These are phyloP conservation scores for Rambutsinella grinnellia DNA, from an alignment of 2,888 invertebrate species.

Conservation along the genomic window DNA sequence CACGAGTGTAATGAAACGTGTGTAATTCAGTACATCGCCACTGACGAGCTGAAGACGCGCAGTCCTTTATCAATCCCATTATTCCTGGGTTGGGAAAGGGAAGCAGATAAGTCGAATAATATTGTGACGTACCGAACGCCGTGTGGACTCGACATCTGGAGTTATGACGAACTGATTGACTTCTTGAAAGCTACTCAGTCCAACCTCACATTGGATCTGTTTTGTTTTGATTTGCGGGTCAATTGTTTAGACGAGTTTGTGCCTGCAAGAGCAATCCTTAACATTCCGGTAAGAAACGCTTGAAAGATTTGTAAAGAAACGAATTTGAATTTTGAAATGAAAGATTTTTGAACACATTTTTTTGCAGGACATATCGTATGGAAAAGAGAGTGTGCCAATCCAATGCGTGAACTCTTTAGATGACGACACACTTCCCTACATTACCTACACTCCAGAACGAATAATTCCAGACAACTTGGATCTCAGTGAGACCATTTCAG, in stretches of 20 bases:
- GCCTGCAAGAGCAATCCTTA: constrained; percentile 65
- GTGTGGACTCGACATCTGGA: constrained; percentile 85
- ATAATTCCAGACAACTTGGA: constrained; percentile 88
- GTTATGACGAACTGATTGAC: constrained; percentile 79
- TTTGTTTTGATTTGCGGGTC: constrained; percentile 86
- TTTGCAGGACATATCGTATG: constrained; percentile 79
- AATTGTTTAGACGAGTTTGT: constrained; percentile 86
- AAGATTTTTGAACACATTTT: not conserved
- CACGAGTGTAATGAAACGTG: constrained; percentile 39
- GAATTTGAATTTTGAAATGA: not conserved
- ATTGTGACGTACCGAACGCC: constrained; percentile 77
- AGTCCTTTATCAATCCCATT: constrained; percentile 53
- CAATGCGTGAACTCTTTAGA: constrained; percentile 92
- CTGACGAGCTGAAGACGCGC: constrained; percentile 7
- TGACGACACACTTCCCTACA: constrained; percentile 83
- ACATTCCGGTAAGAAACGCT: not conserved
- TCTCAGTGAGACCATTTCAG: constrained; percentile 83
- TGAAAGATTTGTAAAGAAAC: not conserved
- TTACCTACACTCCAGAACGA: constrained; percentile 86
- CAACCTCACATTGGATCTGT: constrained; percentile 87
- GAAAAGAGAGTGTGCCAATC: constrained; percentile 88
- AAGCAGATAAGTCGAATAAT: constrained; percentile 25
- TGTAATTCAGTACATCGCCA: constrained; percentile 16
- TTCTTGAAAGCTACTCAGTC: constrained; percentile 78
- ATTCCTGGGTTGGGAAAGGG: constrained; percentile 53